Percentiles rank a stretch among this genome's conserved stretches.
phyloP scores from a whole-genome alignment of 35 echinoderm and acorn worm species.

The Acanthaster planci region DNA sequence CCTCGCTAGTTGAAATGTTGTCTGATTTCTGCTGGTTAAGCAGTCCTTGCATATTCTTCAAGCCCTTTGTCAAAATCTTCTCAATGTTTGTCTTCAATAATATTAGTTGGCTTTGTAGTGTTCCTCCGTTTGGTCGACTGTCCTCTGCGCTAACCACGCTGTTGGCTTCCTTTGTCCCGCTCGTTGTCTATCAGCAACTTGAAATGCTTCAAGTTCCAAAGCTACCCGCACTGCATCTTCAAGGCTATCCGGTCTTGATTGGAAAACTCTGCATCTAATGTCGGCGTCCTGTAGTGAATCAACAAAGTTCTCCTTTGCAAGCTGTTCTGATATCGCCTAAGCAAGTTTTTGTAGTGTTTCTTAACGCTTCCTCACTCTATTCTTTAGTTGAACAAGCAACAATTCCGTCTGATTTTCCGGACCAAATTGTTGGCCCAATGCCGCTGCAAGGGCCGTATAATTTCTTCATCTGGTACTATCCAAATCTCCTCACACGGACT shows the following conservation, averaged over 20 bases:
- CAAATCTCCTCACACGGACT: constrained; percentile 41
- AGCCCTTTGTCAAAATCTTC: background rate
- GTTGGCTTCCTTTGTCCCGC: background rate
- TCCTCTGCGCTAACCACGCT: background rate
- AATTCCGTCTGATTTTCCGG: constrained; percentile 42
- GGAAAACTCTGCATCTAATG: constrained; percentile 40
- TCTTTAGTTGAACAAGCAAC: constrained; percentile 35
- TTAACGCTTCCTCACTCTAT: constrained; percentile 11
- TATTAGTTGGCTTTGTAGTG: background rate
- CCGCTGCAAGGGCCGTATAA: constrained; percentile 12
- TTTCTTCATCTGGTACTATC: background rate
- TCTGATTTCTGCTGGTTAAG: background rate
- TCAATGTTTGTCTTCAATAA: background rate
- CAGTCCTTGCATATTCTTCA: background rate
- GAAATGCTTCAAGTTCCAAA: constrained; percentile 55
- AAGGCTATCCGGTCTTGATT: constrained; percentile 19
- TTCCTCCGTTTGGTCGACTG: background rate
- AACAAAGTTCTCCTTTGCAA: constrained; percentile 66
- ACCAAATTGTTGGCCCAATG: constrained; percentile 40
- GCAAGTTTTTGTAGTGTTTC: constrained; percentile 46
- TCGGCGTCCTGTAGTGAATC: constrained; percentile 44
- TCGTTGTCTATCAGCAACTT: constrained; percentile 24
- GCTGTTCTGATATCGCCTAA: constrained; percentile 38
- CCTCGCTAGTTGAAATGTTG: background rate
- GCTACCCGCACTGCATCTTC: constrained; percentile 41